Evolutionary conservation across 2,888 invertebrate genomes (phyloP).

Genomic region (Oscheius sp.): DNA sequence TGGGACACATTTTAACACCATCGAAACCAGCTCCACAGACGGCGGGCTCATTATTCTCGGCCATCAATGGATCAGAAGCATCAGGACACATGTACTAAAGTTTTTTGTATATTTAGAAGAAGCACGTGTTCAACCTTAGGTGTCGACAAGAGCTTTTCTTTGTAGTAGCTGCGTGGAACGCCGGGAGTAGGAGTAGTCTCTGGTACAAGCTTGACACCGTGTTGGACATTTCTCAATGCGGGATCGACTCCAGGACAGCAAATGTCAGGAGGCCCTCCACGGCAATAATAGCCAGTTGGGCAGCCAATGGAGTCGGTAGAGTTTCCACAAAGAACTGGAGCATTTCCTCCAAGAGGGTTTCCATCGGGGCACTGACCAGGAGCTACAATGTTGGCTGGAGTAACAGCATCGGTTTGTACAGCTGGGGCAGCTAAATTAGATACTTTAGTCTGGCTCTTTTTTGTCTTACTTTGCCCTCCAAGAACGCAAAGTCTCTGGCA

Average conservation of each 20-base stretch:
- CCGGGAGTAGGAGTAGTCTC: slow-evolving; percentile 21
- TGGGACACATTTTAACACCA: slow-evolving; percentile 71
- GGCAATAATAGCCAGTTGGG: slow-evolving; percentile 69
- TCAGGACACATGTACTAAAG: slow-evolving; percentile 58
- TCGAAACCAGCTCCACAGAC: slow-evolving; percentile 72
- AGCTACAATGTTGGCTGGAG: slow-evolving; percentile 25
- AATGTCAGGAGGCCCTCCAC: slow-evolving; percentile 71
- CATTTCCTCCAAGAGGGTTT: slow-evolving; percentile 65
- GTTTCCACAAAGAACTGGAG: slow-evolving; percentile 70
- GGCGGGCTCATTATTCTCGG: slow-evolving; percentile 51
- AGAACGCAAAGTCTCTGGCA: slow-evolving; percentile 68
- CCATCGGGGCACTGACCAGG: slow-evolving; percentile 70
- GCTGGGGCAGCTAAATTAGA: slow-evolving; percentile 14
- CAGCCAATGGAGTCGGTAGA: slow-evolving; percentile 71
- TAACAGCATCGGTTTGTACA: slow-evolving; percentile 22
- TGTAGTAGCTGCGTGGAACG: slow-evolving; percentile 53
- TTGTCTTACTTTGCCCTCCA: slow-evolving; percentile 40
- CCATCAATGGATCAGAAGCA: slow-evolving; percentile 61
- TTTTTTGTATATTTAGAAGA: too few species aligned
- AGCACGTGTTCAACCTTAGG: slow-evolving; percentile 23
- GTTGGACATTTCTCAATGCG: slow-evolving; percentile 25
- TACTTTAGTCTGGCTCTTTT: neutral
- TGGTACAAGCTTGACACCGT: slow-evolving; percentile 17
- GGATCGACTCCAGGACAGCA: slow-evolving; percentile 66
- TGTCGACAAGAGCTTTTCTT: slow-evolving; percentile 52